Base-by-base conservation (phyloP, 1,140 invertebrate genomes). In the Prorops nasuta region DNA sequence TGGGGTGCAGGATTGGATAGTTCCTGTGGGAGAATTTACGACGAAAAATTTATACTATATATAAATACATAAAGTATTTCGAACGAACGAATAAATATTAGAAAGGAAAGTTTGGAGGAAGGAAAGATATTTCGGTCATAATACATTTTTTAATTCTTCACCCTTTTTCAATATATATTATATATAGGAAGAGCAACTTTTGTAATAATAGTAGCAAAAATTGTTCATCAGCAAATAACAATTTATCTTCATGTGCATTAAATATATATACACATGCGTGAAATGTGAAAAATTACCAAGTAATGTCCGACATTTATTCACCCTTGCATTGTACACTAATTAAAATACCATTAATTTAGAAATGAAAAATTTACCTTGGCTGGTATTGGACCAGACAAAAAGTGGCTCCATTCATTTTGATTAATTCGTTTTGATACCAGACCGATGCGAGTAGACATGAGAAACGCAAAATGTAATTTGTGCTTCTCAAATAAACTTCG, bases 401-500 rank as follows among this genome's bases (percentile, higher is more conserved):
- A 79, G 61, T 84, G 83, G 49, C 77, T 75, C 83, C 83, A 87
- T 62, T 86, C 84, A 6, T 76, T 74, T 0, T 73, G 67, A 56
- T 84, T 74, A 4, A 87, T 79, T 40, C 60, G 49, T 24, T 67
- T 51, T 3, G 60, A 54, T 28, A 76, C 67, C 62, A 81, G 77
- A 38, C 71, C 60, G 21, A 83, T 81, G 19, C 80, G 57, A 2
- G 71, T 68, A 38, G 78, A 79, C 3, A 83, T 53, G 0, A 84
- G 60, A 54, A 88, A 86, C 0, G 85, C 84, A 68, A 88, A 88
- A 44, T 86, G 79, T 6, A 89, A 57, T 69, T 88, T 89, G 63
- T 90, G 83, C 54, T 81, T 86, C 63, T 89, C 86, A 71, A 90
- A 89, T 9, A 90, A 71, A 37, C 86, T 88, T 41, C 85, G 74